Percentiles rank a stretch among this genome's conserved stretches.
phyloP scores from a whole-genome alignment of 2,797 vertebrate genomes.

The Esox masquinongy region DNA sequence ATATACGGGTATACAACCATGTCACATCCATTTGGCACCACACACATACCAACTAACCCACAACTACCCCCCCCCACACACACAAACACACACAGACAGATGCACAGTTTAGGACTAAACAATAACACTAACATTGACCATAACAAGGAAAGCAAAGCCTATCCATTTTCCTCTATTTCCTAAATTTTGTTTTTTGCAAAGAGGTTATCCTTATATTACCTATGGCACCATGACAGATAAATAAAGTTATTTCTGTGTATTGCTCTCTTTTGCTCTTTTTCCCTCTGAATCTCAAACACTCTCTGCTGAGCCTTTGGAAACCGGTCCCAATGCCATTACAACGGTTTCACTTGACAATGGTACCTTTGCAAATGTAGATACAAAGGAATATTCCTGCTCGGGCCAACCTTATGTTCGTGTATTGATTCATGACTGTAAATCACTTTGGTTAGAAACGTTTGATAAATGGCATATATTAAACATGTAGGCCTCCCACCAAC shows the following conservation, averaged over 20 bases:
- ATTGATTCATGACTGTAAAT: too few species aligned
- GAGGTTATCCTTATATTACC: neutral
- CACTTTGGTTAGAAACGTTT: too few species aligned
- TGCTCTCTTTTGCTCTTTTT: neutral
- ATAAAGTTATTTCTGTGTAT: neutral
- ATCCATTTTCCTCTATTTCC: neutral
- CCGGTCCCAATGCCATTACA: conserved; percentile 3
- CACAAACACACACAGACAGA: too few species aligned
- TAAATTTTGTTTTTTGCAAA: neutral
- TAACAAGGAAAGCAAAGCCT: neutral
- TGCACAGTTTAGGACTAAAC: neutral
- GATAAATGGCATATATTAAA: too few species aligned
- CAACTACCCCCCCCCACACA: too few species aligned
- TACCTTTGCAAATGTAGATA: neutral
- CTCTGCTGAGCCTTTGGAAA: neutral
- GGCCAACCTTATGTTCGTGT: too few species aligned
- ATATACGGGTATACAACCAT: too few species aligned
- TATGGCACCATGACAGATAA: neutral
- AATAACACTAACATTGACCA: neutral
- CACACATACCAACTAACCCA: too few species aligned
- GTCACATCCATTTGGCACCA: too few species aligned
- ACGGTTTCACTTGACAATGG: neutral
- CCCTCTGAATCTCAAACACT: neutral
- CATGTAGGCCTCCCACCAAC: too few species aligned
- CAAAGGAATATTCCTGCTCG: neutral